Evolutionary conservation across 2,113 vertebrate genomes (phyloP), one percentile per base, ranked within the genome.

Genomic region (Perognathus longimembris): DNA sequence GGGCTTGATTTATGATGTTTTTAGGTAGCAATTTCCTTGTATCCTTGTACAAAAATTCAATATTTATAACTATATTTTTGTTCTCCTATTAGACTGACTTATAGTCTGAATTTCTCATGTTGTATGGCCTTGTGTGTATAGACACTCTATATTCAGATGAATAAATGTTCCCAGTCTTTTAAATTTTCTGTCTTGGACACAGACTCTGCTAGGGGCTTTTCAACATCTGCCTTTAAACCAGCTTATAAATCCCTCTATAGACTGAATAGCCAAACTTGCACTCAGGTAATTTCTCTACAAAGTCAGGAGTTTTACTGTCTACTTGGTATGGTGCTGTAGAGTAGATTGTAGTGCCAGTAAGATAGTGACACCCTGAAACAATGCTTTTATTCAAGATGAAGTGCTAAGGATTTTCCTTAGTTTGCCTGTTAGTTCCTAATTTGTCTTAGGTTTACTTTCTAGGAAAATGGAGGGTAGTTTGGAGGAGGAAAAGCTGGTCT

Each of bases 51-150:
- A 76, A 76, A 20, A 70, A 67, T 61, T 74, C 11, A 50, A 3
- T 90, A 75, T 91, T 83, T 90, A 54, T 76, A 42, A 73, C 10
- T 42, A 42, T 95, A 82, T 88, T 78, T 94, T 92, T 28, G 67
- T 36, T 90, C 38, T 84, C 34, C 38, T 69, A 4, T 82, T 69
- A 81, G 34, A 64, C 17, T 36, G 30, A 36, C 14, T 76, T 90
- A 7, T 30, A 73, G 24, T 81, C 17, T 73, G 66, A 88, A 32
- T 90, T 71, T 79, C 70, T 34, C 75, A 8, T 79, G 14, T 77
- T 88, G 1, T 87, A 66, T 80, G 20, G 24, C 12, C 11, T 61
- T 92, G 28, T 14, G 45, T 38, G 50, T 79, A 1, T 88, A 32
- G 83, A 26, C 21, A 64, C 24, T 66, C 34, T 63, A 0, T 71